phyloP scores from a whole-genome alignment of 1,140 invertebrate species.

The Drosophila takahashii region DNA sequence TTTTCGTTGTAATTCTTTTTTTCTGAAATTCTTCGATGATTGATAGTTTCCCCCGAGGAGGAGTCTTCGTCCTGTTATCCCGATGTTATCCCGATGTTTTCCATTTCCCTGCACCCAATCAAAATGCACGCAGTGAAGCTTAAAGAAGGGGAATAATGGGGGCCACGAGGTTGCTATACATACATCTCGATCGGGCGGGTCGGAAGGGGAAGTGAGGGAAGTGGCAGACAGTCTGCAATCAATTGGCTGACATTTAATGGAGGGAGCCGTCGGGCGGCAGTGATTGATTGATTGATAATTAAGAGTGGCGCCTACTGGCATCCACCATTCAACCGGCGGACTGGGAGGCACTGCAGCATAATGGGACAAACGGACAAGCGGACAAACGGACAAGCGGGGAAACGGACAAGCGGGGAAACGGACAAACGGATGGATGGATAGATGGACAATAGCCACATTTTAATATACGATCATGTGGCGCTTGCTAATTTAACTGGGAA shows the following conservation, averaged over 20 bases:
- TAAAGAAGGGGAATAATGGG: background rate
- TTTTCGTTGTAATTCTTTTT: no score
- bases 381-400: background rate
- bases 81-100: background rate
- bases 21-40: conserved; percentile 1
- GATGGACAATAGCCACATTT: conserved; percentile 43
- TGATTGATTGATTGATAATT: conserved; percentile 81
- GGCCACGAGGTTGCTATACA: background rate
- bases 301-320: conserved; percentile 71
- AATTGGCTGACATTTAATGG: conserved; percentile 66
- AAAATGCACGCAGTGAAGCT: background rate
- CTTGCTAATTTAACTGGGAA: conserved; percentile 65
- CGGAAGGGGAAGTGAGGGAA: background rate
- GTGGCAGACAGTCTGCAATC: conserved; percentile 43
- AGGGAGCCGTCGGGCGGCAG: conserved; percentile 72
- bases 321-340: conserved; percentile 9
- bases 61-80: background rate
- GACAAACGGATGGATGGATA: background rate
- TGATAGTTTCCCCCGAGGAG: background rate
- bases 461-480: conserved; percentile 72
- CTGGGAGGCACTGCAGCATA: conserved; percentile 61
- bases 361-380: conserved; percentile 17
- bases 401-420: background rate
- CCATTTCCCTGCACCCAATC: background rate
- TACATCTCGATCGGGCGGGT: conserved; percentile 3